Percentiles rank a stretch among this genome's conserved stretches.
Evolutionary conservation across 2,113 vertebrate species (phyloP).

Genomic region (Syngnathus floridae): DNA sequence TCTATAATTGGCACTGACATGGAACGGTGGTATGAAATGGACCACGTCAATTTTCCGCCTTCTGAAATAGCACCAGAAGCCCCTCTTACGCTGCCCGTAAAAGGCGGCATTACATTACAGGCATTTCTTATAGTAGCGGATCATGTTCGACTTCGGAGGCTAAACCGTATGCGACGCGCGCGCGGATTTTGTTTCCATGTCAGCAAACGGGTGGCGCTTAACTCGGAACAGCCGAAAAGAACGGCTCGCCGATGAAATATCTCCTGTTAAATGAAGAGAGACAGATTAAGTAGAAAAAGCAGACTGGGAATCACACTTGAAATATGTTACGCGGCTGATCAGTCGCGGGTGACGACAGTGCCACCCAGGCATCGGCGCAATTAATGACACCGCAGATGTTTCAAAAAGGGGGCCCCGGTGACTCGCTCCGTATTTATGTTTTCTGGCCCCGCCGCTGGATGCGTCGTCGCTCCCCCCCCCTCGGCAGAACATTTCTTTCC

Average conservation of each 20-base stretch:
- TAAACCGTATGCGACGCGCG: not conserved
- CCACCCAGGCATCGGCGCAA: constrained; percentile 62
- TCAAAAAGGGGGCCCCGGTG: constrained; percentile 58
- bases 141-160: not conserved
- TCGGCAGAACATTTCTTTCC: constrained; percentile 72
- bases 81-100: not conserved
- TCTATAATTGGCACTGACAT: not conserved
- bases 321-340: constrained; percentile 55
- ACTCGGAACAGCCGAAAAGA: constrained; percentile 2
- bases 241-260: constrained; percentile 17
- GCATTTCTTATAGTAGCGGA: not conserved
- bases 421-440: constrained; percentile 70
- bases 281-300: constrained; percentile 28
- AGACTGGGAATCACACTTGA: constrained; percentile 34
- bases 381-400: constrained; percentile 73
- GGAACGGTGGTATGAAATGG: not conserved
- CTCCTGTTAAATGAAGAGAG: constrained; percentile 34
- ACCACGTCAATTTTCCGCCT: not conserved
- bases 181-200: not conserved
- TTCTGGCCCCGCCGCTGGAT: constrained; percentile 66
- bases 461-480: constrained; percentile 56
- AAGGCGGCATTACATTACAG: not conserved
- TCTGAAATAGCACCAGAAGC: not conserved
- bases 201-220: constrained; percentile 5
- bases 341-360: constrained; percentile 62